Evolutionary conservation across 2,888 invertebrate species (phyloP), one percentile per base, ranked within the genome.

Genomic region (Orthonychiurus folsomi): DNA sequence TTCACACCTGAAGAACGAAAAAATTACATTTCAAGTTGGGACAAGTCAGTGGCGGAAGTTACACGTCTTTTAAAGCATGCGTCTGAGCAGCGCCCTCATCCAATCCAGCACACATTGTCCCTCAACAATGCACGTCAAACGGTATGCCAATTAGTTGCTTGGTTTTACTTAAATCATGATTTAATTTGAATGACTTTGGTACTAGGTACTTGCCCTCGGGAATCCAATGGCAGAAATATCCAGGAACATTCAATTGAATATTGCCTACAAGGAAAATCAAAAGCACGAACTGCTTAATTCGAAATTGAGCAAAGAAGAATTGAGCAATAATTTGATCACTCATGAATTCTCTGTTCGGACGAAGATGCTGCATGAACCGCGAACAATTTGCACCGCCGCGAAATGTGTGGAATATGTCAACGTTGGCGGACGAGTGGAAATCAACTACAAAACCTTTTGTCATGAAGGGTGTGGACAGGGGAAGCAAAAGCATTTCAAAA

Each of bases 11-110:
- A 60, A 1, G 65, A 67, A n/a, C 18, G 37, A 3, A 24, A 37
- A 2, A 63, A 63, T 53, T 66, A 53, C 55, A 2, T 47, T 3
- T 18, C 37, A 24, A 65, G 63, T 25, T 69, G 69, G 69, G 54
- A 61, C 0, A 65, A 57, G n/a, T 67, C 69, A 0, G 59, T 61
- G 5, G 18, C 21, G 2, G 69, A 69, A 55, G 65, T 60, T 0
- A 50, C 18, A 9, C 60, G 67, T 9, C 21, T 67, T 26, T 2
- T 69, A n/a, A 54, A 58, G 18, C 59, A 66, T n/a, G 56, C 65
- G 9, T 9, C 27, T 1, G 21, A 12, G 3, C 47, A 57, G 3
- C 20, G 3, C 2, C 65, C 69, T 1, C 67, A 69, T 47, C 12
- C 23, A 20, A 65, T 58, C 28, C 20, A 54, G 2, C 52, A 27